A percentile compares a stretch with the other conserved stretches of the same genome.
These are phyloP conservation scores for Drosophila pseudotakahashii DNA, from an alignment of 2,888 invertebrate species.

Conservation along the genomic window DNA sequence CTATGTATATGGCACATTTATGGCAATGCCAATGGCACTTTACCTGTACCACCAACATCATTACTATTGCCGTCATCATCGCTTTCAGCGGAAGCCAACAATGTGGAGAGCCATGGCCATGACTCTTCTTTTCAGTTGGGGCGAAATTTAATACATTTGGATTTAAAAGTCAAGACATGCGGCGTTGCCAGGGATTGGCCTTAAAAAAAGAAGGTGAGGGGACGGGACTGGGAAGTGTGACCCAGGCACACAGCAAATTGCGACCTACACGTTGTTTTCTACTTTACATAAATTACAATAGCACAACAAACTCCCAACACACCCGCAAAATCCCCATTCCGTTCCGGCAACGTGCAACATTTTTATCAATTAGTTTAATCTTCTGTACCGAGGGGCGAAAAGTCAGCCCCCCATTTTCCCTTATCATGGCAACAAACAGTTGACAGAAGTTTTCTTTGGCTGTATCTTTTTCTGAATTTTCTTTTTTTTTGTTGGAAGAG, in stretches of 20 bases:
- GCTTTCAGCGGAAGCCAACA: slow-evolving; percentile 35
- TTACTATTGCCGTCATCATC: slow-evolving; percentile 29
- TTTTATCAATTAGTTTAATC: slow-evolving; percentile 81
- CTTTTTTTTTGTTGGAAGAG: neutral
- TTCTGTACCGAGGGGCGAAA: slow-evolving; percentile 35
- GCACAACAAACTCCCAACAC: slow-evolving; percentile 39
- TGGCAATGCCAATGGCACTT: slow-evolving; percentile 47
- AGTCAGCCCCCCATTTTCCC: slow-evolving; percentile 17
- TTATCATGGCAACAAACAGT: slow-evolving; percentile 54
- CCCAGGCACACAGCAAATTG: slow-evolving; percentile 72
- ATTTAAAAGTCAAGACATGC: slow-evolving; percentile 78
- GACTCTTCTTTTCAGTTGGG: slow-evolving; percentile 61
- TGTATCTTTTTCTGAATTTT: slow-evolving; percentile 31
- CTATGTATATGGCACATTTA: slow-evolving; percentile 37
- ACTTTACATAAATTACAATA: slow-evolving; percentile 77
- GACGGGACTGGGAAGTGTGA: slow-evolving; percentile 25
- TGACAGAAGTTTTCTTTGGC: slow-evolving; percentile 58
- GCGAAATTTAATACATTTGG: slow-evolving; percentile 76
- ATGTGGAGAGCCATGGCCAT: slow-evolving; percentile 40
- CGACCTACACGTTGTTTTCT: slow-evolving; percentile 74
- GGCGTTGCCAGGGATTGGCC: slow-evolving; percentile 62
- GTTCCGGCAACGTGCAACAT: slow-evolving; percentile 70
- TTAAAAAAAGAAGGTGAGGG: slow-evolving; percentile 1
- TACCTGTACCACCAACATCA: slow-evolving; percentile 31
- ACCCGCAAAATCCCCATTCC: slow-evolving; percentile 35